These are phyloP conservation scores for Eurosta solidaginis DNA, from an alignment of 1,140 invertebrate genomes.

Conservation along the genomic window DNA sequence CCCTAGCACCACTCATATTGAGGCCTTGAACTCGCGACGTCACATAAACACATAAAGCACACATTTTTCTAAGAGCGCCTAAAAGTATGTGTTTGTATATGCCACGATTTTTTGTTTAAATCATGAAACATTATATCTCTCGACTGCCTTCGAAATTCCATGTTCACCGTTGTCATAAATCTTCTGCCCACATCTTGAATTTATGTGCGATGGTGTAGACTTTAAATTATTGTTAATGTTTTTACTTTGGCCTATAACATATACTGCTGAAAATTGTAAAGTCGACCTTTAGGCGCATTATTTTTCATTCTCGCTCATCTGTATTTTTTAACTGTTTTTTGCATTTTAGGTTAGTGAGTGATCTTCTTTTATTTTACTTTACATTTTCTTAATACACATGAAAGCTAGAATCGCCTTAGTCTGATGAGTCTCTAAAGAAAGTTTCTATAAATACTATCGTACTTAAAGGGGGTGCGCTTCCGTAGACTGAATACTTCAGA, in stretches of 20 bases:
- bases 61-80: not conserved
- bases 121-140: not conserved
- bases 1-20: not conserved
- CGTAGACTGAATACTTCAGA: no score
- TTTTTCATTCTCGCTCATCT: no score
- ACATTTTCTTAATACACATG: no score
- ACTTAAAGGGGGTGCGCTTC: no score
- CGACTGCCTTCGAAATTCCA: constrained; percentile 41
- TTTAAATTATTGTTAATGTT: not conserved
- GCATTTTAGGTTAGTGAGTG: no score
- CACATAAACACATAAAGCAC: not conserved
- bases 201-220: constrained; percentile 42
- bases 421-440: no score
- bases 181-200: constrained; percentile 58
- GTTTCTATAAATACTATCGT: no score
- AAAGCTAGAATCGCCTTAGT: no score
- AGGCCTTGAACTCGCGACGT: not conserved
- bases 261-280: not conserved
- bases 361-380: no score
- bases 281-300: not conserved
- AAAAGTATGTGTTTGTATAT: not conserved
- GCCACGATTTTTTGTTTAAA: no score
- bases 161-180: constrained; percentile 58
- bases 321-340: no score
- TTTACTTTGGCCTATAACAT: not conserved